A percentile compares a stretch with the other conserved stretches of the same genome.
Conservation (phyloP, 92 coral and sea anemone genomes). For the Porites lobata region DNA sequence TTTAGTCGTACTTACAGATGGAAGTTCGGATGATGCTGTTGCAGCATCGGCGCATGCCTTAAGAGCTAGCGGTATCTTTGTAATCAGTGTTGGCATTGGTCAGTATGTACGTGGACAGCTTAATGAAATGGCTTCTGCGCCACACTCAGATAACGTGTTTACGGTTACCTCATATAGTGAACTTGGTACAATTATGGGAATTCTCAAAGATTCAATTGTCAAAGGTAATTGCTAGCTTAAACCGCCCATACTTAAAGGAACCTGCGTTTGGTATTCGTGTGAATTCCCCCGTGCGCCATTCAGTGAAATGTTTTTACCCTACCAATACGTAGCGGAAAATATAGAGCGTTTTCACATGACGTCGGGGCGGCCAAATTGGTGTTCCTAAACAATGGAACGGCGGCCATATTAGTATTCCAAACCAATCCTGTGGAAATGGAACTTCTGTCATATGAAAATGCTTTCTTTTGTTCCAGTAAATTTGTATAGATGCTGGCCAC, state of each 20-base stretch:
- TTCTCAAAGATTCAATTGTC: conserved; percentile 13
- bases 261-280: too few species aligned
- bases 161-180: conserved; percentile 15
- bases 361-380: too few species aligned
- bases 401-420: too few species aligned
- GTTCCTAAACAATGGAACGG: too few species aligned
- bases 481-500: too few species aligned
- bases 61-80: not conserved
- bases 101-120: conserved; percentile 3
- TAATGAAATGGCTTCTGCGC: conserved; percentile 22
- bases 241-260: not conserved
- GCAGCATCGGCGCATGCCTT: not conserved
- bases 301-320: too few species aligned
- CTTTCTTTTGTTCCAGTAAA: too few species aligned
- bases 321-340: too few species aligned
- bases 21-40: not conserved
- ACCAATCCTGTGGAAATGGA: too few species aligned
- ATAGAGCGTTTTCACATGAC: too few species aligned
- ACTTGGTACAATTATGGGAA: conserved; percentile 11
- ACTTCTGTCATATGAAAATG: too few species aligned
- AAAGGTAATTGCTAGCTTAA: not conserved
- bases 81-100: conserved; percentile 26
- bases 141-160: conserved; percentile 8
- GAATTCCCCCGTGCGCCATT: too few species aligned
- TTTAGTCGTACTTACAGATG: conserved; percentile 20